phyloP scores from a whole-genome alignment of 2,113 vertebrate genomes.

The Melanostigma gelatinosum region DNA sequence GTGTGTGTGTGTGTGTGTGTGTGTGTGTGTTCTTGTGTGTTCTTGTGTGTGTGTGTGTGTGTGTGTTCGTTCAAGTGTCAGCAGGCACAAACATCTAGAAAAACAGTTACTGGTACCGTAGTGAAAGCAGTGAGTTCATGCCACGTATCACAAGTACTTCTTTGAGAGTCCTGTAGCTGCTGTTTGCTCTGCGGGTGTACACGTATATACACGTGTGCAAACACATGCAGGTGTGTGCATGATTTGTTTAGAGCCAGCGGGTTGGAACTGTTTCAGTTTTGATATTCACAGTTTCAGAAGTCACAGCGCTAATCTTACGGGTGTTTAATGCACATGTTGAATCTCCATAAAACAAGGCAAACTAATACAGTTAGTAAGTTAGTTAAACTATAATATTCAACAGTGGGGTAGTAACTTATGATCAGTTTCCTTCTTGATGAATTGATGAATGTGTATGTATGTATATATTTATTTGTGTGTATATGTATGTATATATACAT shows the following conservation, averaged over 20 bases:
- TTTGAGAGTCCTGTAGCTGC: not conserved
- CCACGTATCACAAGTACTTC: constrained; percentile 5
- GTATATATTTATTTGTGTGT: not conserved
- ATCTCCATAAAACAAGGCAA: not conserved
- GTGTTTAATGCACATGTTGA: not conserved
- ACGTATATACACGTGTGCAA: not conserved
- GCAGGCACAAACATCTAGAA: not conserved
- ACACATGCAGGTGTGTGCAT: constrained; percentile 25
- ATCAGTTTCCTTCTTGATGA: not conserved
- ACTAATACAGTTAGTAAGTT: not conserved
- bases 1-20: not conserved
- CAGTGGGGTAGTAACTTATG: not conserved
- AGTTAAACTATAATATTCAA: not conserved
- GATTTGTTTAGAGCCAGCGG: constrained; percentile 16
- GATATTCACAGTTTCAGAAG: constrained; percentile 18
- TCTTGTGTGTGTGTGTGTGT: not conserved
- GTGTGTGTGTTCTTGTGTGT: not conserved
- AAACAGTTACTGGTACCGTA: not conserved
- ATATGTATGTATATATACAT: too few species aligned
- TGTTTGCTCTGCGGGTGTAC: constrained; percentile 12
- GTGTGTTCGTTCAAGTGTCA: not conserved
- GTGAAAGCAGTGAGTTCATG: not conserved
- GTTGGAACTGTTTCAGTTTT: constrained; percentile 30
- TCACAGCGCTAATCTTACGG: not conserved
- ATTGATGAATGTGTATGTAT: not conserved